Conservation (phyloP, 2,113 vertebrate species). For the Lepidothrix coronata region DNA sequence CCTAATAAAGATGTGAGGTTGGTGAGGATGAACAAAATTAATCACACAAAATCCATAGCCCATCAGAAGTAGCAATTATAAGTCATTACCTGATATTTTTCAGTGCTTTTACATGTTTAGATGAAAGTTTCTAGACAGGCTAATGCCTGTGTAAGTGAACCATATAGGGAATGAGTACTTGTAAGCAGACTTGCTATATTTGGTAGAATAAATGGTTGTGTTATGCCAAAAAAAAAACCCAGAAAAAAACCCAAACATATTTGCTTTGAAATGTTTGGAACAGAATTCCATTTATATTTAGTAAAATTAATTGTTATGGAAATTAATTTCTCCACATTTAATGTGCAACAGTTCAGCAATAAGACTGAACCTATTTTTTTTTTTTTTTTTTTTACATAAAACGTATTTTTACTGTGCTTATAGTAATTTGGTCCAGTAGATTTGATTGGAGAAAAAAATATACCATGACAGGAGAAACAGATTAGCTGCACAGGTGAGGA, state of each 20-base stretch:
- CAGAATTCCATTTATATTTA: conserved; percentile 66
- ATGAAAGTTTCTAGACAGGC: neutral
- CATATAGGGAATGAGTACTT: neutral
- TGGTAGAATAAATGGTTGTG: conserved; percentile 42
- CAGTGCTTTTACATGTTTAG: neutral
- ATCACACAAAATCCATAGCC: neutral
- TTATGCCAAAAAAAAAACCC: neutral
- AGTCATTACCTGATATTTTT: neutral
- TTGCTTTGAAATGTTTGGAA: conserved; percentile 63
- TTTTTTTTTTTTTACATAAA: conserved; percentile 65
- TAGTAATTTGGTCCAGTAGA: conserved; percentile 56
- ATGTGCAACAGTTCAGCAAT: conserved; percentile 63
- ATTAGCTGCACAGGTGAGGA: neutral
- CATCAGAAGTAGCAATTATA: neutral
- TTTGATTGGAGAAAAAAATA: conserved; percentile 38
- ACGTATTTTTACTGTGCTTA: conserved; percentile 46
- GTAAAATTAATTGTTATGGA: conserved; percentile 63
- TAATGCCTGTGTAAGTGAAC: neutral
- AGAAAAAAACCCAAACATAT: neutral
- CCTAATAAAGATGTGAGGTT: neutral
- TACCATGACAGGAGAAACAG: neutral
- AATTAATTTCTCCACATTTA: conserved; percentile 73
- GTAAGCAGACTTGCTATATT: neutral
- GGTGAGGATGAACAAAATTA: neutral
- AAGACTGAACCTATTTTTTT: conserved; percentile 68